Conservation (phyloP, 2,797 vertebrate genomes). For the Periparus ater region DNA sequence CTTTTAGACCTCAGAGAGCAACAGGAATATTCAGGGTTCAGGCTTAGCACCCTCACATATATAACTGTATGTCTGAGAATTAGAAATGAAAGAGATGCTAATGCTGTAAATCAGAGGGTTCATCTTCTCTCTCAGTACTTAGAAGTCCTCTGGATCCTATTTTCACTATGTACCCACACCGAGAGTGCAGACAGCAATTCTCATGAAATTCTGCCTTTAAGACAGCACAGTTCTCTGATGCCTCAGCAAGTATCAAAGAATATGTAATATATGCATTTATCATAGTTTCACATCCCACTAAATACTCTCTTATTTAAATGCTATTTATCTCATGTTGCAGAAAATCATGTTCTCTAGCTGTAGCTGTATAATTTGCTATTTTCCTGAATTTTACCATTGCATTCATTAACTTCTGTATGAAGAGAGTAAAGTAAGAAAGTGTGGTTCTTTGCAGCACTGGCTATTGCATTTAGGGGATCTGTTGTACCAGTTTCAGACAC, state of each 20-base stretch:
- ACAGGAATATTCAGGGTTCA: not conserved
- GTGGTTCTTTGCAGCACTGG: not conserved
- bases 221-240: not conserved
- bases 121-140: not conserved
- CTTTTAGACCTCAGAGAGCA: not conserved
- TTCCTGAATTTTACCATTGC: not conserved
- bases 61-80: not conserved
- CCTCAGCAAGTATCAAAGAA: not conserved
- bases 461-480: not conserved
- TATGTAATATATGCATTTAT: not conserved
- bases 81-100: not conserved
- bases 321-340: slow-evolving; percentile 24
- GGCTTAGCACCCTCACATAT: not conserved
- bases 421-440: not conserved
- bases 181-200: not conserved
- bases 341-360: not conserved
- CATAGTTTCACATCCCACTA: not conserved
- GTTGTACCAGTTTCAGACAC: not conserved
- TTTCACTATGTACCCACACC: not conserved
- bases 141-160: not conserved
- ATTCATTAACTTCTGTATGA: not conserved
- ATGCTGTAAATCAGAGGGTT: not conserved
- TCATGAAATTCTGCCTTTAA: not conserved
- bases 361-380: not conserved
- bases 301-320: slow-evolving; percentile 14